Conservation (phyloP, 2,113 vertebrate species). For the Zapornia atra region DNA sequence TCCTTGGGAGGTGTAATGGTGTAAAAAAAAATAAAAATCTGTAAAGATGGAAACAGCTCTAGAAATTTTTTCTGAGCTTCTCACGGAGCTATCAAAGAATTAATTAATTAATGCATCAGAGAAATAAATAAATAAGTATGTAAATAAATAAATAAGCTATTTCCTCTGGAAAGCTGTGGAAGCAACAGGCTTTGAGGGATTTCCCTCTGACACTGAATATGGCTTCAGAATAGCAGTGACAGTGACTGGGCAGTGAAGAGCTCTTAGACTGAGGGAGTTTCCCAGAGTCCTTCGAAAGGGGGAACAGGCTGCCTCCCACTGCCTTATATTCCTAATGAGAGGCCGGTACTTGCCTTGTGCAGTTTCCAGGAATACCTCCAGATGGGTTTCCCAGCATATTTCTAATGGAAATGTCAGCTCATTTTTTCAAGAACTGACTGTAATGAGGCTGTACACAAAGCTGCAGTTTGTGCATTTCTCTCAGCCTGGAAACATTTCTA, state of each 20-base stretch:
- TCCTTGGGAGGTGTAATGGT: not conserved
- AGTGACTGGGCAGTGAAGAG: not conserved
- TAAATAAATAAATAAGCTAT: not conserved
- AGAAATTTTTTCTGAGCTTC: not conserved
- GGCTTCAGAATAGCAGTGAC: not conserved
- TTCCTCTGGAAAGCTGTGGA: not conserved
- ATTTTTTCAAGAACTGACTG: not conserved
- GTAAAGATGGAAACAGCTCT: not conserved
- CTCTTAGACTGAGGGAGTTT: not conserved
- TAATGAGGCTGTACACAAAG: not conserved
- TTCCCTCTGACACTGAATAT: not conserved
- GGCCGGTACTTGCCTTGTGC: not conserved
- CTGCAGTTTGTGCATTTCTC: not conserved
- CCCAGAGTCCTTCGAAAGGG: not conserved
- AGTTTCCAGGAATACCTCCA: not conserved
- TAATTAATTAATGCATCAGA: no score
- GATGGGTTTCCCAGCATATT: not conserved
- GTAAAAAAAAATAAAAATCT: not conserved
- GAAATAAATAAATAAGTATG: not conserved
- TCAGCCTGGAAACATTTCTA: not conserved
- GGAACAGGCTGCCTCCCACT: not conserved
- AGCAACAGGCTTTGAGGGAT: not conserved
- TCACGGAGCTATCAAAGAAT: not conserved
- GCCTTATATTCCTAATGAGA: not conserved
- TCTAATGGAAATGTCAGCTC: not conserved